Evolutionary conservation across 2,888 invertebrate genomes (phyloP).

Genomic region (Cerastoderma edule): DNA sequence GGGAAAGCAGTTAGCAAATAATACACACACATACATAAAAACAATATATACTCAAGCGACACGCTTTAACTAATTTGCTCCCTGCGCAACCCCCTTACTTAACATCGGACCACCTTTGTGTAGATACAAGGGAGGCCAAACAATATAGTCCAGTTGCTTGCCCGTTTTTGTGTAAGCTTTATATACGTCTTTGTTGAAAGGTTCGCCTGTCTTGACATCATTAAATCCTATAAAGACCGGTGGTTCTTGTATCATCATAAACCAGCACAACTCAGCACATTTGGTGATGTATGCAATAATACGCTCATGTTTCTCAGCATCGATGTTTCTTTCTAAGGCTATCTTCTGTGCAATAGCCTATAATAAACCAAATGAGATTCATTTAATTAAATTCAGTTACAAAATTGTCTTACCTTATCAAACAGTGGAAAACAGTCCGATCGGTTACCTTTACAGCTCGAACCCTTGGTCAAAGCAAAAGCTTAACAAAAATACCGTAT

Average conservation of each 20-base stretch:
- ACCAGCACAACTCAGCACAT: constrained; percentile 1
- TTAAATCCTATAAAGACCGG: background rate
- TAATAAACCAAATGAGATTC: too few species aligned
- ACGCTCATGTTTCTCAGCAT: background rate
- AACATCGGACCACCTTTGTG: background rate
- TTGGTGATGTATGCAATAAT: background rate
- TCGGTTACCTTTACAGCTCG: too few species aligned
- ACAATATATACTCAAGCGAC: background rate
- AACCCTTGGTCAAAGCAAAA: too few species aligned
- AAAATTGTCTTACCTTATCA: too few species aligned
- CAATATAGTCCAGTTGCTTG: background rate
- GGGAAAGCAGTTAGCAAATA: background rate
- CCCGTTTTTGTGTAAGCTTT: background rate
- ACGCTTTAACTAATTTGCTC: background rate
- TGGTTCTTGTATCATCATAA: constrained; percentile 4
- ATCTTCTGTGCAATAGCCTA: background rate
- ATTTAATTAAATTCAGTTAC: too few species aligned
- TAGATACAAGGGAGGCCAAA: background rate
- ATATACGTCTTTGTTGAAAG: constrained; percentile 1
- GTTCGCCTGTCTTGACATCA: background rate
- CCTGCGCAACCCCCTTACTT: constrained; percentile 1
- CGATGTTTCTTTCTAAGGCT: background rate
- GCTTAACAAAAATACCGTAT: too few species aligned
- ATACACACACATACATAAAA: background rate
- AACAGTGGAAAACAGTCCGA: too few species aligned